Base-by-base conservation (phyloP, 2,888 invertebrate species). In the Pristionchus fissidentatus region DNA sequence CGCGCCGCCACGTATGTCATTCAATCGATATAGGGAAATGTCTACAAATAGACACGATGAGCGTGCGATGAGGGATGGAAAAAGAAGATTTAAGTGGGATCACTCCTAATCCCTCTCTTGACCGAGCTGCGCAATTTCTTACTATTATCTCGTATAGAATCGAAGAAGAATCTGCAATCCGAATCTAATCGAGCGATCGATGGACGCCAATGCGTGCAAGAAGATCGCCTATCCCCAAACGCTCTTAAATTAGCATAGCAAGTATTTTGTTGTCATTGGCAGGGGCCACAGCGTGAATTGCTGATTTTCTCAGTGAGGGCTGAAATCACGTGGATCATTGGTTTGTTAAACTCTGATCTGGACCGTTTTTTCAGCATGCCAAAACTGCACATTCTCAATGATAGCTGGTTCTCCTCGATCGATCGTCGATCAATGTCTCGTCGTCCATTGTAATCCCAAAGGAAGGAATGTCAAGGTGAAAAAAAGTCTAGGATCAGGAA, bases 121-220 rank as follows among this genome's bases (percentile, higher is more conserved):
- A n/a, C n/a, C n/a, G n/a, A n/a, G n/a, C n/a, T n/a, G n/a, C n/a
- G n/a, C n/a, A n/a, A n/a, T n/a, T n/a, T n/a, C n/a, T n/a, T n/a
- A n/a, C n/a, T n/a, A n/a, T n/a, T n/a, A n/a, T n/a, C n/a, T n/a
- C n/a, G n/a, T n/a, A n/a, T n/a, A n/a, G n/a, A n/a, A n/a, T n/a
- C n/a, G n/a, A n/a, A n/a, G n/a, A n/a, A n/a, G 78, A 55, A 55
- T 78, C 78, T 78, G 78, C 55, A 15, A 78, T 78, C 78, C 52
- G 55, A 78, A 78, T 55, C 38, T 78, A n/a, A 22, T 78, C 10
- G 78, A 78, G 38, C 52, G 78, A 38, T 78, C 78, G 22, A 78
- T 78, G 52, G 78, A 78, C 10, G 78, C 13, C 13, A 41, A 22
- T n/a, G 35, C 26, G 1, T 78, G 78, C 38, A 78, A 78, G 78